Evolutionary conservation across 2,888 invertebrate genomes (phyloP).

Genomic region (Pterostichus madidus): DNA sequence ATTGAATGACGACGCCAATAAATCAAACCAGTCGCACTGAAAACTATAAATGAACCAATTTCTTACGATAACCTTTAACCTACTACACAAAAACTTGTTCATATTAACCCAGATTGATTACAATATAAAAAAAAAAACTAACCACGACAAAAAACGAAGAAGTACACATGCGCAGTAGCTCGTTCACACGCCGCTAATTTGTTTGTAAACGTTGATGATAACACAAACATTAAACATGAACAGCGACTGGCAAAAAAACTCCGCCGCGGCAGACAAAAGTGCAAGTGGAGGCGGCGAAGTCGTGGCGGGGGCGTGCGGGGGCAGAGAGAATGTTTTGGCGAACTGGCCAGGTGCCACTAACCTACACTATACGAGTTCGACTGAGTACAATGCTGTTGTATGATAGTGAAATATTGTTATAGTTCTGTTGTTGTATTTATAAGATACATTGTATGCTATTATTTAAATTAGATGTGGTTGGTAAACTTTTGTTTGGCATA

Average conservation of each 20-base stretch:
- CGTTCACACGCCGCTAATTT: constrained; percentile 49
- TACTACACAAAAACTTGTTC: background rate
- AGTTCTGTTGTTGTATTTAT: background rate
- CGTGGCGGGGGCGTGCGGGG: background rate
- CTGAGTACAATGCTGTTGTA: background rate
- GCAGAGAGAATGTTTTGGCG: constrained; percentile 44
- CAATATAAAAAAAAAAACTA: background rate
- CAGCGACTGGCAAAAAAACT: constrained; percentile 32
- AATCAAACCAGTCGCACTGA: no score
- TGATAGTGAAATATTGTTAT: background rate
- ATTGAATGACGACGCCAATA: no score
- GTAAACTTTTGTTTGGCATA: no score
- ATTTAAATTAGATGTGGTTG: no score
- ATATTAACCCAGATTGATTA: constrained; percentile 8
- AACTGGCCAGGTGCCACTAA: constrained; percentile 52
- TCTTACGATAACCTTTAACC: background rate
- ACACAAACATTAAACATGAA: constrained; percentile 45
- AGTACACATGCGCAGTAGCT: constrained; percentile 10
- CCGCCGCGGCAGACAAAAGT: constrained; percentile 45
- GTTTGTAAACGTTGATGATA: constrained; percentile 55
- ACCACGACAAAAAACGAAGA: no score
- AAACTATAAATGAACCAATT: background rate
- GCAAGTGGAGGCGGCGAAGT: constrained; percentile 17
- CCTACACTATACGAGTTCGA: constrained; percentile 14
- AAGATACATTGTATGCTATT: background rate